phyloP scores from a whole-genome alignment of 2,888 invertebrate genomes.

The Saturnia japonica region DNA sequence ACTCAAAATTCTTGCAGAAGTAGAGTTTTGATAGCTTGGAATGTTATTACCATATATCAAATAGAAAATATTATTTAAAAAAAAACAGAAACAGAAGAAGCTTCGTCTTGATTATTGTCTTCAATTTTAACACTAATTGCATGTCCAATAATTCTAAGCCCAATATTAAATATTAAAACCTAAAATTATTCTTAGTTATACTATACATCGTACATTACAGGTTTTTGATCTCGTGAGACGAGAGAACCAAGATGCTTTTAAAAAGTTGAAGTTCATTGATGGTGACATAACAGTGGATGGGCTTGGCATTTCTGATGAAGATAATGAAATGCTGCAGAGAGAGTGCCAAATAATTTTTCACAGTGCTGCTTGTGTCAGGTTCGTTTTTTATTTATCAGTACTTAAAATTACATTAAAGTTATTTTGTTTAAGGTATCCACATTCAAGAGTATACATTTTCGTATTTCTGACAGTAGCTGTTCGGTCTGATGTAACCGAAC shows the following conservation, averaged over 20 bases:
- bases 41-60: too few species aligned
- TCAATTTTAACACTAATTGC: too few species aligned
- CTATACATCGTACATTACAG: constrained; percentile 49
- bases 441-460: too few species aligned
- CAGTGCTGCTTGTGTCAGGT: constrained; percentile 92
- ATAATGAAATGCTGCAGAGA: constrained; percentile 80
- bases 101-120: too few species aligned
- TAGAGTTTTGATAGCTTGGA: too few species aligned
- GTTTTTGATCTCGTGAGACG: constrained; percentile 79
- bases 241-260: constrained; percentile 79
- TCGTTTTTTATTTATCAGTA: constrained; percentile 6
- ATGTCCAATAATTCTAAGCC: too few species aligned
- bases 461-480: too few species aligned
- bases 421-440: too few species aligned
- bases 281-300: constrained; percentile 84
- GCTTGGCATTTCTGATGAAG: constrained; percentile 82
- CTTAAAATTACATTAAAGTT: background rate
- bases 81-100: too few species aligned
- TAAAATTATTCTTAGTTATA: background rate
- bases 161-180: background rate
- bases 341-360: constrained; percentile 90
- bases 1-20: too few species aligned
- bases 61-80: too few species aligned
- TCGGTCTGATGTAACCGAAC: too few species aligned
- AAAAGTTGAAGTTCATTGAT: constrained; percentile 84